Base-by-base conservation (phyloP, 2,888 invertebrate genomes). In the Hirudinaria manillensis region DNA sequence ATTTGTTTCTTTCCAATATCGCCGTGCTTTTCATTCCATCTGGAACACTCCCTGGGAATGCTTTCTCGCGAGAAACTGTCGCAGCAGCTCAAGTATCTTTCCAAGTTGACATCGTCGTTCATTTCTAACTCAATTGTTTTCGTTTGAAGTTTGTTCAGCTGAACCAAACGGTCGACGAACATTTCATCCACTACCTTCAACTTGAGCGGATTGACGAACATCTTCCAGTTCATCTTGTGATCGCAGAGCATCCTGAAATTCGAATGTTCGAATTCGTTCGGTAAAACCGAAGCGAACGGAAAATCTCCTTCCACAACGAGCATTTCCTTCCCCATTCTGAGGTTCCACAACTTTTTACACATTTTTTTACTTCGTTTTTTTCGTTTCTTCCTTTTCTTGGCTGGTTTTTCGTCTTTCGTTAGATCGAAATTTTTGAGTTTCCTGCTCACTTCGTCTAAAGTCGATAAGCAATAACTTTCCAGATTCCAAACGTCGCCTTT, bases 301-400 rank as follows among this genome's bases (percentile, higher is more conserved):
- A 27, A 61, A 61, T 61, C 61, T 16, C 24, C 61, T 7, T 61
- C 61, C 61, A 21, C 61, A 7, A 61, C 61, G 10, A 61, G 13
- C 10, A 45, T 10, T 45, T 45, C 45, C 45, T 45, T 45, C 16
- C 45, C 45, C 45, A 45, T 45, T 45, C 45, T 45, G 45, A 45
- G 45, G 45, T 45, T 45, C 45, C 45, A 45, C 45, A 45, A 10
- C 45, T 45, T 45, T 45, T 45, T 45, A 1, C 13, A 4, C 45
- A 61, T 29, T 61, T 61, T 61, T 61, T 61, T 61, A 10, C 61
- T 27, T 27, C 24, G 61, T 27, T 61, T 61, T 29, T 61, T 61
- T 16, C 61, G 24, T 61, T 61, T 61, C 24, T 61, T 61, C 13
- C 61, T 61, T 29, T 61, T 61, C 61, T 61, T 27, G 61, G 61